Base-by-base conservation (phyloP, 2,113 vertebrate genomes). In the Ascaphus truei region DNA sequence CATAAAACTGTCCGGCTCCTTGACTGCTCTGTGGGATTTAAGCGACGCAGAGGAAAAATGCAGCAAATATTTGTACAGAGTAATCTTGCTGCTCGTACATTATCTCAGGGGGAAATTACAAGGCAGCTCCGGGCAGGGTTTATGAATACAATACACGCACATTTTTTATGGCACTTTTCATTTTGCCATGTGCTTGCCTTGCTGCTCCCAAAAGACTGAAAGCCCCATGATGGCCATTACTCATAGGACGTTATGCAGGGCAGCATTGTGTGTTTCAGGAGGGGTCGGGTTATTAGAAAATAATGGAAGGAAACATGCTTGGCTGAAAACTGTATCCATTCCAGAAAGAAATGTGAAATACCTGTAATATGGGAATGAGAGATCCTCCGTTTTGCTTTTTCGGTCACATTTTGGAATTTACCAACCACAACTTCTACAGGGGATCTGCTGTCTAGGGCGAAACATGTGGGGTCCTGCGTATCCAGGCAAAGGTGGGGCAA, bases 61-160 rank as follows among this genome's bases (percentile, higher is more conserved):
- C 52, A 25, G 29, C 53, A 58, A 68, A 71, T 71, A 71, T 71
- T 71, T 71, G 67, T 61, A 50, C 61, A 31, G 16, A 51, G 45
- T 50, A 63, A 63, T 34, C 45, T 48, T 63, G 43, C 43, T 11
- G 30, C 61, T 36, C 16, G 31, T 52, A 61, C 67, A 71, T 71
- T 71, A 71, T 71, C 67, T 16, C 56, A 51, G 66, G 67, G 60
- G 67, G 50, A 71, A 71, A 71, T 71, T 71, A 71, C 67, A 71
- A 52, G 45, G 67, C 52, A 61, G 22, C 11, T 26, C 57, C 29
- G 48, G n/a, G 56, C 33, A 29, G 56, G 45, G 25, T 52, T 69
- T 71, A 52, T 41, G 57, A 71, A 26, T 43, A 71, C 67, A 61
- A 71, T 71, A 29, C 56, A 71, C 36, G 52, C 33, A 61, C 37